Evolutionary conservation across 2,113 vertebrate species (phyloP), one percentile per base, ranked within the genome.

Genomic region (Hippocampus barbouri): DNA sequence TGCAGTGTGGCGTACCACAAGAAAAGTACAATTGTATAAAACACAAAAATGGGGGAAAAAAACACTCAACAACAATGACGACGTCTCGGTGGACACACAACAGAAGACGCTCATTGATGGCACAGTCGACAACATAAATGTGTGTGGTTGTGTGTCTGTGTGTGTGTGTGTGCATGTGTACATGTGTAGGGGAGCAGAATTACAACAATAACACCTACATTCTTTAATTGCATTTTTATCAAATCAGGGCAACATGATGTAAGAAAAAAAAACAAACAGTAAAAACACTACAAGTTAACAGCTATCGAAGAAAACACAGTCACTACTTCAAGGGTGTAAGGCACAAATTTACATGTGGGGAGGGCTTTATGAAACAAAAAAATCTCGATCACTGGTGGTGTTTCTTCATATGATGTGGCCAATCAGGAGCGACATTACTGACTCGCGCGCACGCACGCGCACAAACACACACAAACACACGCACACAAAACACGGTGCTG

Each of bases 281-380:
- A 60, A 61, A 80, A 86, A 81, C 70, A 89, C 87, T 82, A 90
- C 83, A 78, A 90, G 75, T 56, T 89, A 93, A 97, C 93, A 94
- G 88, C 91, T 94, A 90, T 68, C 69, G 81, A 89, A 83, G 91
- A 86, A 95, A 94, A 96, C 91, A 91, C 93, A 91, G 93, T 95
- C 93, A 98, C 95, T 97, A 97, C 94, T 94, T 94, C 89, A 94
- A 94, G 94, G 94, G 96, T 94, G 95, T 98, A 98, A 98, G 97
- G 97, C 97, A 99, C 97, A 97, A 94, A 98, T 98, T 95, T 97
- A 98, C 97, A 98, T 93, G 95, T 97, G 96, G 95, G 96, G 38
- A 94, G 83, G 64, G 64, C 23, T 61, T 34, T 3, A 61, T 34
- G 34, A 27, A 93, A 93, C 95, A 90, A 92, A 89, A 83, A 80